These are phyloP conservation scores for Zygaena filipendulae DNA, from an alignment of 2,888 invertebrate species.

Conservation along the genomic window DNA sequence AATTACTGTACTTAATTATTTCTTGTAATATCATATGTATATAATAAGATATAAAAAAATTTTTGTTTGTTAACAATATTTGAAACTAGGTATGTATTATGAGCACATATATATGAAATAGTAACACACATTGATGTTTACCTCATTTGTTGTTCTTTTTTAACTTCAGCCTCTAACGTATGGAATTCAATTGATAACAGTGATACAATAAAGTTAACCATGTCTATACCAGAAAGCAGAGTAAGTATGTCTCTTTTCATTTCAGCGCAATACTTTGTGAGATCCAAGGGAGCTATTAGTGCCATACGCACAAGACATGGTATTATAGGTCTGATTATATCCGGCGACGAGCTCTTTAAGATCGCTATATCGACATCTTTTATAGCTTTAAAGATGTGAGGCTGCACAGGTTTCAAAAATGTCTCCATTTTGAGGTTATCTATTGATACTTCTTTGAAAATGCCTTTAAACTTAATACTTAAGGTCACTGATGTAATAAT, in stretches of 20 bases:
- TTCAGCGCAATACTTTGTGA: conserved; percentile 83
- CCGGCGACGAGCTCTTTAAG: conserved; percentile 76
- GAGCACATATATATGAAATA: conserved; percentile 1
- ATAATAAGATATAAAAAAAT: too few relatives aligned
- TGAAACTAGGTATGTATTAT: too few relatives aligned
- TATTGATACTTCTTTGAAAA: too few relatives aligned
- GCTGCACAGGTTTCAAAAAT: conserved; percentile 70
- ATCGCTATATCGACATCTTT: conserved; percentile 84
- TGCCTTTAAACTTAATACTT: too few relatives aligned
- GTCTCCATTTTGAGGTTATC: conserved; percentile 41
- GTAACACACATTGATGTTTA: conserved; percentile 25
- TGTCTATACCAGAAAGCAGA: conserved; percentile 90
- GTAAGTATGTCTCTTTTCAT: conserved; percentile 89
- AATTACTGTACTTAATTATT: too few relatives aligned
- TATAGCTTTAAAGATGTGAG: conserved; percentile 80
- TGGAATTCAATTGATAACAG: conserved; percentile 95
- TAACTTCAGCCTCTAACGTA: conserved; percentile 89
- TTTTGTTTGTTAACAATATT: too few relatives aligned
- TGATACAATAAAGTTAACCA: conserved; percentile 94
- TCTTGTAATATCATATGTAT: too few relatives aligned
- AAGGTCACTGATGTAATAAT: too few relatives aligned
- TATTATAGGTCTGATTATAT: conserved; percentile 88
- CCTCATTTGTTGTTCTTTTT: conserved; percentile 91
- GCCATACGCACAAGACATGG: conserved; percentile 96
- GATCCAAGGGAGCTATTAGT: conserved; percentile 85